phyloP scores from a whole-genome alignment of 2,797 vertebrate genomes.

The Danio aesculapii region DNA sequence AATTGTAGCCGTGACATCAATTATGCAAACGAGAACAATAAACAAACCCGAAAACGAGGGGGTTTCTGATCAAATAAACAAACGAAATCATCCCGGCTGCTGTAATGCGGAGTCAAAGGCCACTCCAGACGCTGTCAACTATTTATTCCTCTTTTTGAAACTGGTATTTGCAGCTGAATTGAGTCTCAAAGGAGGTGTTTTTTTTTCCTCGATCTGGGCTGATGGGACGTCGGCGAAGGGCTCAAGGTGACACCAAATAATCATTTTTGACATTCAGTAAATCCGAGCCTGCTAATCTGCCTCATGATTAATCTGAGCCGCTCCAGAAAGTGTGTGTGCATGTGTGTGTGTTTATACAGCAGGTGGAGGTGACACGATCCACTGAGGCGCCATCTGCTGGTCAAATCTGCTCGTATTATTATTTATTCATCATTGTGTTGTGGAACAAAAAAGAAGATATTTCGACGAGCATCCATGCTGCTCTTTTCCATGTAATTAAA shows the following conservation, averaged over 20 bases:
- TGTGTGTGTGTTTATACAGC: not conserved
- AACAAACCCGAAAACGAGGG: not conserved
- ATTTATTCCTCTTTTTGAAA: not conserved
- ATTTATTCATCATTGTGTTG: not conserved
- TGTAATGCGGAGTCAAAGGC: constrained; percentile 54
- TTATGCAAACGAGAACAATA: constrained; percentile 32
- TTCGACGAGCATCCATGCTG: not conserved
- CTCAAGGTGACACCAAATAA: constrained; percentile 35
- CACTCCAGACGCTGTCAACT: not conserved
- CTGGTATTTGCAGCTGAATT: not conserved
- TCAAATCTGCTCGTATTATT: not conserved
- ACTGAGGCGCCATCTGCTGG: constrained; percentile 48
- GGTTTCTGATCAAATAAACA: not conserved
- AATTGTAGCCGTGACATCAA: constrained; percentile 16
- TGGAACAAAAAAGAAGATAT: not conserved
- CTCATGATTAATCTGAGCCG: constrained; percentile 26
- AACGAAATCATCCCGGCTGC: not conserved
- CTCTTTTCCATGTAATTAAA: constrained; percentile 1
- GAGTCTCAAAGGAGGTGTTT: not conserved
- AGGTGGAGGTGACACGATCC: not conserved
- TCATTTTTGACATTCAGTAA: constrained; percentile 42
- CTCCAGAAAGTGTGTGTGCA: not conserved
- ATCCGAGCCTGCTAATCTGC: constrained; percentile 41
- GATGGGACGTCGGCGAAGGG: not conserved
- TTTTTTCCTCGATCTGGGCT: constrained; percentile 9